Percentiles rank a stretch among this genome's conserved stretches.
Conservation (phyloP, 92 coral and sea anemone genomes). For the Palythoa caribaeorum region DNA sequence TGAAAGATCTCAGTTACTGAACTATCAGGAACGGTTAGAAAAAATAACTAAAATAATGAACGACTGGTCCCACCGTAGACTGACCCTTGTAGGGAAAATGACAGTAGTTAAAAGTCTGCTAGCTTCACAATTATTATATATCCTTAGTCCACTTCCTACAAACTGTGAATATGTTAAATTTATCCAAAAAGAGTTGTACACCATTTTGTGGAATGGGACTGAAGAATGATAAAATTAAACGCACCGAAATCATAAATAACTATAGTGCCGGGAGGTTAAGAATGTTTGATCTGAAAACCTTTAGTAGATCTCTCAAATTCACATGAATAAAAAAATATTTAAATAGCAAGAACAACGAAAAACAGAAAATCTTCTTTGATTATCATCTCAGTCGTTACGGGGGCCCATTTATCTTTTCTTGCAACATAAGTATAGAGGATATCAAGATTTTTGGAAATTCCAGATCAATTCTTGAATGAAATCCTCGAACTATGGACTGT, state of each 20-base stretch:
- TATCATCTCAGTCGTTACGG: not conserved
- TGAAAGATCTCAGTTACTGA: not conserved
- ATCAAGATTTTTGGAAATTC: too few relatives aligned
- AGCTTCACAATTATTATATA: too few relatives aligned
- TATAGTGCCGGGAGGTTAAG: not conserved
- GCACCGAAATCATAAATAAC: not conserved
- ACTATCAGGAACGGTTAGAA: not conserved
- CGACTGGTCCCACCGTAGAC: not conserved
- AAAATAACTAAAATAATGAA: not conserved
- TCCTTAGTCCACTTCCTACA: not conserved
- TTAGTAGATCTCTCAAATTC: not conserved
- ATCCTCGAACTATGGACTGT: too few relatives aligned
- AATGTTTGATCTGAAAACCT: not conserved
- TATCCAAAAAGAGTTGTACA: not conserved
- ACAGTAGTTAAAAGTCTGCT: too few relatives aligned
- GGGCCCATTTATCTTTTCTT: not conserved
- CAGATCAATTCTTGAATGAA: too few relatives aligned
- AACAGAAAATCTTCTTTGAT: not conserved
- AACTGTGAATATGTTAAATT: too few relatives aligned
- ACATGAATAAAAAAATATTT: too few relatives aligned
- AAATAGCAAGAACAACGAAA: not conserved
- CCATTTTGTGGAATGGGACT: not conserved
- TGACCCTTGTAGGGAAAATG: too few relatives aligned
- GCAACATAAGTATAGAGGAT: not conserved
- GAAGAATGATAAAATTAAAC: conserved; percentile 1